These are phyloP conservation scores for Bembecia ichneumoniformis DNA, from an alignment of 2,888 invertebrate species.

Conservation along the genomic window DNA sequence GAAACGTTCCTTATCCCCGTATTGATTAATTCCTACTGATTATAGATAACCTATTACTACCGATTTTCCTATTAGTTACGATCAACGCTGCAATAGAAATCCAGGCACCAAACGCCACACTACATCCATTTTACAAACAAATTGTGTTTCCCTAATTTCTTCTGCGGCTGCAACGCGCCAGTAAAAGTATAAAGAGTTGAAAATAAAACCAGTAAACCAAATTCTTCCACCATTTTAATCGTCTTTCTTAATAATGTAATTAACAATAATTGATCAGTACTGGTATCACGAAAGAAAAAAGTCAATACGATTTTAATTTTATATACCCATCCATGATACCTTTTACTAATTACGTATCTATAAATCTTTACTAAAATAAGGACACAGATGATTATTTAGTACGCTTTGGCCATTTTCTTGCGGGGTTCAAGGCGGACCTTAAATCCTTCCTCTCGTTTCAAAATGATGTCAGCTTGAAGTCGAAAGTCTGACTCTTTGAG, in stretches of 20 bases:
- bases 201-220: neutral
- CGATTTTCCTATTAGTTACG: too few species aligned
- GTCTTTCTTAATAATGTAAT: slow-evolving; percentile 27
- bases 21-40: too few species aligned
- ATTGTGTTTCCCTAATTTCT: too few species aligned
- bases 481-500: slow-evolving; percentile 78
- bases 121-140: too few species aligned
- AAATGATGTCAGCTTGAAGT: slow-evolving; percentile 82
- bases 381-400: slow-evolving; percentile 13
- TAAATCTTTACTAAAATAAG: slow-evolving; percentile 10
- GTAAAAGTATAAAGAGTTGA: neutral
- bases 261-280: slow-evolving; percentile 43
- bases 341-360: neutral
- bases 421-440: slow-evolving; percentile 80
- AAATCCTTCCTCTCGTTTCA: slow-evolving; percentile 84
- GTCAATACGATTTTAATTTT: neutral
- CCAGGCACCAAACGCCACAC: too few species aligned
- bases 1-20: too few species aligned
- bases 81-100: too few species aligned
- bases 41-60: too few species aligned
- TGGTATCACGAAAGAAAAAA: slow-evolving; percentile 28
- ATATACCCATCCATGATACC: neutral
- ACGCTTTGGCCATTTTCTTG: slow-evolving; percentile 55
- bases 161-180: too few species aligned
- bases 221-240: slow-evolving; percentile 14